Percentiles rank a stretch among this genome's conserved stretches.
Evolutionary conservation across 2,113 vertebrate species (phyloP).

Genomic region (Sigmodon hispidus): DNA sequence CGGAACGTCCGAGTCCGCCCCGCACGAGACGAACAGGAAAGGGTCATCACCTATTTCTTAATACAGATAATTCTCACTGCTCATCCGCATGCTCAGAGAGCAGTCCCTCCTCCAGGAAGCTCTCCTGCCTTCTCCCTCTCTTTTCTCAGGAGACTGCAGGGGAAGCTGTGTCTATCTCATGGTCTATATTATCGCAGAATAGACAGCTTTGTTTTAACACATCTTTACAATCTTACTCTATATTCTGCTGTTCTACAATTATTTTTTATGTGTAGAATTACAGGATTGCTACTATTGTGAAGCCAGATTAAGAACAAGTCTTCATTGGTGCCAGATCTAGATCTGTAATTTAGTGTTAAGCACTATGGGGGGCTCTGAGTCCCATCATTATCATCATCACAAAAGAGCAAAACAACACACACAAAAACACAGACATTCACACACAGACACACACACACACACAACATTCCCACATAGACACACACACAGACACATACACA

Average conservation of each 20-base stretch:
- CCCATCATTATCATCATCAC: not conserved
- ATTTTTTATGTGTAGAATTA: not conserved
- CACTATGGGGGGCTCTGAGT: not conserved
- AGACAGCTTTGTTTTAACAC: not conserved
- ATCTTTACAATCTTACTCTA: not conserved
- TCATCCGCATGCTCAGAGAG: not conserved
- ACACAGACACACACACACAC: not conserved
- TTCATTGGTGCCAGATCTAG: not conserved
- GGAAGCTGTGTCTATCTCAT: not conserved
- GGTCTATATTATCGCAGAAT: not conserved
- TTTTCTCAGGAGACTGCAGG: not conserved
- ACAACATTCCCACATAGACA: not conserved
- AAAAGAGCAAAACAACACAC: not conserved
- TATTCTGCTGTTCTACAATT: not conserved
- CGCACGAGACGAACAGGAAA: no score
- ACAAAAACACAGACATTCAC: not conserved
- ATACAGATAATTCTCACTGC: not conserved
- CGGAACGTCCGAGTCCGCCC: no score
- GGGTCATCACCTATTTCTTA: not conserved
- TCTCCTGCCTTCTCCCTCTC: not conserved
- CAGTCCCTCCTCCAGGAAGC: not conserved
- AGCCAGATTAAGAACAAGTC: not conserved
- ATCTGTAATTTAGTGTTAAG: not conserved
- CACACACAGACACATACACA: no score
- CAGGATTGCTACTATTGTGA: not conserved